These are phyloP conservation scores for Anoura caudifer DNA, from an alignment of 2,113 vertebrate species.

Conservation along the genomic window DNA sequence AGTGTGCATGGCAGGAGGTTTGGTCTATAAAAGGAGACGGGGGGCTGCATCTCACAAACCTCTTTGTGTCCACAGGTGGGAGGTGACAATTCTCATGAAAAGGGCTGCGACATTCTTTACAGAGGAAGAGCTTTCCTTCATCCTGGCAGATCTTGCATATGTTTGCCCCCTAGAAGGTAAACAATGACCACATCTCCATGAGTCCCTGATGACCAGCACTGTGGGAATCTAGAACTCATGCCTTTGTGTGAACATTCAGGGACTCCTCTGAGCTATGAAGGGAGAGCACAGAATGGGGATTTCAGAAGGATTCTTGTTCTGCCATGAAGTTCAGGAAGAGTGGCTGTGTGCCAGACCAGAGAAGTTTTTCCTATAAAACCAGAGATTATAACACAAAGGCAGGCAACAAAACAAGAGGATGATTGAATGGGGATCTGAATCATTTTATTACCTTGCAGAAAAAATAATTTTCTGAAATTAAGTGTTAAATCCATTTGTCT, in stretches of 20 bases:
- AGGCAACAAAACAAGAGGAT: background rate
- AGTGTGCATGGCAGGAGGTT: background rate
- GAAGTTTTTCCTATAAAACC: background rate
- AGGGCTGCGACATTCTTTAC: slow-evolving; percentile 86
- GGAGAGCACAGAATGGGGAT: no score
- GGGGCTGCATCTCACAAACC: background rate
- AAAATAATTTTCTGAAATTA: background rate
- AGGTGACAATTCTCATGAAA: slow-evolving; percentile 90
- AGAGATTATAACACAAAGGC: background rate
- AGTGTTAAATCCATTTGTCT: background rate
- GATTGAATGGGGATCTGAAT: background rate
- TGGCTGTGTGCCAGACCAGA: background rate
- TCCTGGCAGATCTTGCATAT: slow-evolving; percentile 87
- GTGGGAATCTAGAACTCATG: background rate
- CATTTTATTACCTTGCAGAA: background rate
- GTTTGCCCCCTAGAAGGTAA: slow-evolving; percentile 73
- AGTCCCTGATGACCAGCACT: background rate
- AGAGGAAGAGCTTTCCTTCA: slow-evolving; percentile 89
- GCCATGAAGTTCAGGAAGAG: background rate
- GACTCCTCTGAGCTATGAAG: background rate
- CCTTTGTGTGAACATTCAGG: background rate
- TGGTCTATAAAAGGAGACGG: background rate
- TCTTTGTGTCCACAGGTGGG: slow-evolving; percentile 79
- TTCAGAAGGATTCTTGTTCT: background rate
- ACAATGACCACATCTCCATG: background rate